Conservation (phyloP, 2,113 vertebrate genomes). For the Tenebrosternarchus preto region DNA sequence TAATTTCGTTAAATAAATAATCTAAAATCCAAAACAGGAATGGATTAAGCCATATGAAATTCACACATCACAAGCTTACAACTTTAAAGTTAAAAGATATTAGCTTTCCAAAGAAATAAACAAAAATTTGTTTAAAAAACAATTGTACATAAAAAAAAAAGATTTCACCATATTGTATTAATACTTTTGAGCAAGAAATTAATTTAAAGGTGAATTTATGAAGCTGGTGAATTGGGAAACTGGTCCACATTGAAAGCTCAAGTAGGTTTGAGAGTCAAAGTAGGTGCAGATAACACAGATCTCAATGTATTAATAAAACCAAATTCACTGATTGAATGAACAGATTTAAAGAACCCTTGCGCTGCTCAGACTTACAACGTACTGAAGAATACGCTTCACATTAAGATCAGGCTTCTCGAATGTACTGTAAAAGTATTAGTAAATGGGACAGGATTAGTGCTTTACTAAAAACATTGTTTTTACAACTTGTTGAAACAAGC, state of each 20-base stretch:
- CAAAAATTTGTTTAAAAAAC: neutral
- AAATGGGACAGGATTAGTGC: neutral
- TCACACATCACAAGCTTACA: slow-evolving; percentile 16
- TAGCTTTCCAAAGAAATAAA: neutral
- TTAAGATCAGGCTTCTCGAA: neutral
- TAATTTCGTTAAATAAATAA: slow-evolving; percentile 36
- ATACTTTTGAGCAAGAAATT: neutral
- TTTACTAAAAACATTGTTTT: neutral
- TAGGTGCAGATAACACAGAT: neutral
- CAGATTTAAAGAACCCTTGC: neutral
- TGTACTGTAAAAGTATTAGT: neutral
- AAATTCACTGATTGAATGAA: neutral
- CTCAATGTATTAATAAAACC: neutral
- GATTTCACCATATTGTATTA: neutral
- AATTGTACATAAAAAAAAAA: neutral
- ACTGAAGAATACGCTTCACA: neutral
- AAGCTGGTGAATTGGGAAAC: too few relatives aligned
- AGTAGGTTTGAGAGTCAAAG: too few relatives aligned
- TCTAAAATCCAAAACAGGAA: slow-evolving; percentile 2
- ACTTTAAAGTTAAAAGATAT: neutral
- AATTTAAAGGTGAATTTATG: neutral
- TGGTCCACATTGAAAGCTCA: too few relatives aligned
- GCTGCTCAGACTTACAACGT: neutral
- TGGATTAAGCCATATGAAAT: slow-evolving; percentile 6
- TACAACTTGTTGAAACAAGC: too few relatives aligned